phyloP scores from a whole-genome alignment of 2,797 vertebrate species.

The Labroides dimidiatus region DNA sequence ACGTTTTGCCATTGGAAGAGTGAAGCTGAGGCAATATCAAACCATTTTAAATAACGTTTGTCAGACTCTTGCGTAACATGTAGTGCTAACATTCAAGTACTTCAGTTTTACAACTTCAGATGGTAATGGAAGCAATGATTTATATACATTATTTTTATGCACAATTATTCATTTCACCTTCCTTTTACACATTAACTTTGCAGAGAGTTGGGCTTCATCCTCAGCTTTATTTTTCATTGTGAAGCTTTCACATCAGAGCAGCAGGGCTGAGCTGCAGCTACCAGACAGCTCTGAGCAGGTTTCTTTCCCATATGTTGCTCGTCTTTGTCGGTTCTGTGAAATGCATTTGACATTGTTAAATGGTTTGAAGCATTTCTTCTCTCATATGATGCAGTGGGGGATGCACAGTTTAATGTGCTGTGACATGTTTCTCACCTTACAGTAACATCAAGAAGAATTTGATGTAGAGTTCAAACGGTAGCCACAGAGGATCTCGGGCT shows the following conservation, averaged over 20 bases:
- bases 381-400: constrained; percentile 16
- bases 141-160: no score
- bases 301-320: constrained; percentile 1
- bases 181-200: not conserved
- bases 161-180: not conserved
- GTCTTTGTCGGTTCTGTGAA: constrained; percentile 13
- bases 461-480: constrained; percentile 11
- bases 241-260: constrained; percentile 4
- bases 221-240: not conserved
- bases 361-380: constrained; percentile 18
- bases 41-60: no score
- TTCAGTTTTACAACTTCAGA: not conserved
- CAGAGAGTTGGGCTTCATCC: not conserved
- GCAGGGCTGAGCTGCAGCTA: not conserved
- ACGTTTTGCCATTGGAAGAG: no score
- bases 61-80: no score
- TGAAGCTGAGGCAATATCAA: no score
- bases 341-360: constrained; percentile 26
- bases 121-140: not conserved
- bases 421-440: constrained; percentile 31
- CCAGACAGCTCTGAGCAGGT: not conserved
- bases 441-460: constrained; percentile 11
- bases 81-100: not conserved
- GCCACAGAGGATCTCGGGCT: constrained; percentile 8
- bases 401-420: constrained; percentile 26